phyloP scores from a whole-genome alignment of 2,113 vertebrate species.

The Oxyura jamaicensis region DNA sequence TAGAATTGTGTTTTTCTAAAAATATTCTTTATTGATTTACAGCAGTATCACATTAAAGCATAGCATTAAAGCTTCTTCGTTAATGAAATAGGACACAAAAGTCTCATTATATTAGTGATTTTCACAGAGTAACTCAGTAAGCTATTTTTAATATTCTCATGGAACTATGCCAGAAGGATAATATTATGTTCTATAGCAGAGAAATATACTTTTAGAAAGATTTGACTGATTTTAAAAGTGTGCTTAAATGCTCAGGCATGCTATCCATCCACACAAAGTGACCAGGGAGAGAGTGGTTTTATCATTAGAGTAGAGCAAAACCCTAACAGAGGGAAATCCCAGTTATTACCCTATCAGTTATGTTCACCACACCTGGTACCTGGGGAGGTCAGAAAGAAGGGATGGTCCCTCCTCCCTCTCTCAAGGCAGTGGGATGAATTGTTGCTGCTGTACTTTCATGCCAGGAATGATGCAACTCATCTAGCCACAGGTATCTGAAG shows the following conservation, averaged over 20 bases:
- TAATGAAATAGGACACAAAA: slow-evolving; percentile 60
- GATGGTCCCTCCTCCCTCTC: background rate
- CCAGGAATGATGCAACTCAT: background rate
- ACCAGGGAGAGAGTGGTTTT: background rate
- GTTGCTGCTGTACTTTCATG: fast-evolving
- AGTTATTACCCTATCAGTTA: background rate
- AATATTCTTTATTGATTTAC: slow-evolving; percentile 57
- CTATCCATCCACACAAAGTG: background rate
- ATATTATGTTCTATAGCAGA: slow-evolving; percentile 52
- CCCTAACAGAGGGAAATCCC: background rate
- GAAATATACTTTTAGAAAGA: slow-evolving; percentile 44
- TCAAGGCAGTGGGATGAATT: background rate
- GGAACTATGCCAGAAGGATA: slow-evolving; percentile 53
- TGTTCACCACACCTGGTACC: background rate
- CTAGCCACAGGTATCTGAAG: background rate
- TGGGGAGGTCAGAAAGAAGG: background rate
- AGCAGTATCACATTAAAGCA: slow-evolving; percentile 51
- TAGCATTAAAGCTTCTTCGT: slow-evolving; percentile 19
- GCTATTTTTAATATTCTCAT: slow-evolving; percentile 68
- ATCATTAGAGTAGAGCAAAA: background rate
- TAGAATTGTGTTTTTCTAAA: slow-evolving; percentile 33
- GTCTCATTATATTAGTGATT: slow-evolving; percentile 49
- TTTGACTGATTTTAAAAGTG: slow-evolving; percentile 59
- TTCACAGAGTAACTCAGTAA: slow-evolving; percentile 60
- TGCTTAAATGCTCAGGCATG: slow-evolving; percentile 5